Conservation (phyloP, 2,888 invertebrate species). For the Nasonia oneida region DNA sequence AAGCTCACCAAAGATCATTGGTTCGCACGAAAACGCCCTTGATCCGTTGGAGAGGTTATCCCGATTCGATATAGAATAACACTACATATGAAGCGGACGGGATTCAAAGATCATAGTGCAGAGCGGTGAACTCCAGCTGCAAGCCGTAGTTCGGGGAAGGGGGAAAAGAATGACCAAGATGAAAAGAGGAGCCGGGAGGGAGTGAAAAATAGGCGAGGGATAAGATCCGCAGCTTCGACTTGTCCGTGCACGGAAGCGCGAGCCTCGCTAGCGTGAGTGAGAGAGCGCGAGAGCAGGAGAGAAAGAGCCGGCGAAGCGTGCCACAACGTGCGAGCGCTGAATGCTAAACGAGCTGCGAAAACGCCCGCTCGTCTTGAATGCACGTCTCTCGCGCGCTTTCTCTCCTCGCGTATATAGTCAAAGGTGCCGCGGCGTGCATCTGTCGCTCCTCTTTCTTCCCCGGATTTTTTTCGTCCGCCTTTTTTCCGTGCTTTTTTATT, state of each 20-base stretch:
- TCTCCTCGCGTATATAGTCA: not conserved
- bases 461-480: conserved; percentile 10
- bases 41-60: not conserved
- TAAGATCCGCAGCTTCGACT: conserved; percentile 34
- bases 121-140: not conserved
- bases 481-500: conserved; percentile 27
- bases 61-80: not conserved
- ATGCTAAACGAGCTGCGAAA: conserved; percentile 63
- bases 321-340: conserved; percentile 46
- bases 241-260: conserved; percentile 28
- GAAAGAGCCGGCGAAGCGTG: conserved; percentile 53
- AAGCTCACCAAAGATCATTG: not conserved
- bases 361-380: conserved; percentile 42
- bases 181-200: conserved; percentile 5
- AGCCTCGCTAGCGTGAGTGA: conserved; percentile 37
- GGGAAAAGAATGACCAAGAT: conserved; percentile 36
- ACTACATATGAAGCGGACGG: not conserved
- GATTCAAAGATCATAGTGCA: not conserved
- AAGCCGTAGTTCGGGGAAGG: not conserved
- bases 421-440: not conserved
- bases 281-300: not conserved
- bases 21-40: not conserved
- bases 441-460: not conserved
- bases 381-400: conserved; percentile 12
- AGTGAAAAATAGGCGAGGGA: conserved; percentile 38